Evolutionary conservation across 2,888 invertebrate species (phyloP).

Genomic region (Ypsolopha sequella): DNA sequence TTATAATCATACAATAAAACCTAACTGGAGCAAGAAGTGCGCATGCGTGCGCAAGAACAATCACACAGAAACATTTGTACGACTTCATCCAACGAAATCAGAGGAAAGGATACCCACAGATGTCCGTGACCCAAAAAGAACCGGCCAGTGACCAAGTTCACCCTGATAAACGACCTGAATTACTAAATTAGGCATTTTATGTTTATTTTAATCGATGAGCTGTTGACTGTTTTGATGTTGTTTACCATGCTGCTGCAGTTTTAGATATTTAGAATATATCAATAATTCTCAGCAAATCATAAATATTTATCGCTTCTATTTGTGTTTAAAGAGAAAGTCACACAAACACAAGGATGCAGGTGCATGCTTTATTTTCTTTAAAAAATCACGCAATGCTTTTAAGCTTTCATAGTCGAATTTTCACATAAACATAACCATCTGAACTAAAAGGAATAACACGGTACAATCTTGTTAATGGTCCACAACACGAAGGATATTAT

Average conservation of each 20-base stretch:
- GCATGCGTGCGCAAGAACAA: constrained; percentile 25
- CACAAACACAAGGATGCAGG: not conserved
- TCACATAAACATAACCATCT: not conserved
- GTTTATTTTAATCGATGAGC: not conserved
- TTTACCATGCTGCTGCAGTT: not conserved
- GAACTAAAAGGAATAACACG: not conserved
- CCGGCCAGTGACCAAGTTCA: constrained; percentile 31
- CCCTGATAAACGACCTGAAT: constrained; percentile 7
- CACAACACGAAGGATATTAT: not conserved
- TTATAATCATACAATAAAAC: too few species aligned
- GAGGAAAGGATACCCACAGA: too few species aligned
- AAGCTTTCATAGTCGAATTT: not conserved
- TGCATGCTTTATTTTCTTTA: not conserved
- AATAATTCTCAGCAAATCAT: not conserved
- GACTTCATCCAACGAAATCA: too few species aligned
- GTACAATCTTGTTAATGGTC: not conserved
- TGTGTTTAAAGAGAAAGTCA: not conserved
- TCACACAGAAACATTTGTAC: too few species aligned
- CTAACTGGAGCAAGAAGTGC: not conserved
- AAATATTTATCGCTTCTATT: not conserved
- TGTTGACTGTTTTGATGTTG: not conserved
- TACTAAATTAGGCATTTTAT: not conserved
- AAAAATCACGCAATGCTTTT: not conserved
- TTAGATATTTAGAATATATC: not conserved
- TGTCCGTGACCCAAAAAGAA: constrained; percentile 50